Percentiles rank a stretch among this genome's conserved stretches.
Evolutionary conservation across 2,888 invertebrate species (phyloP).

Genomic region (Frankliniella intonsa): DNA sequence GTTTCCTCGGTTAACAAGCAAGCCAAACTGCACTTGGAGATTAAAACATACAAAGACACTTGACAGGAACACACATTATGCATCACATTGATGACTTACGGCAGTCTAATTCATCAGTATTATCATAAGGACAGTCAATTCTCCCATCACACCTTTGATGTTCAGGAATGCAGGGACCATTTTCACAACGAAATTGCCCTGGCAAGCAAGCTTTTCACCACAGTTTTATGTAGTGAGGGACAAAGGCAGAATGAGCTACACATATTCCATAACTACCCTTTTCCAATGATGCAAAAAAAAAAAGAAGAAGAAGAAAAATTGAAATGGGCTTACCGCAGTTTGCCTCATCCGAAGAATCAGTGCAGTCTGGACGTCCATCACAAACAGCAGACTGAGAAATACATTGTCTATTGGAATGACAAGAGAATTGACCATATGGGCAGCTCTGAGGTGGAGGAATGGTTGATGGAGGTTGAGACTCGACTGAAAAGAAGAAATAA

Average conservation of each 20-base stretch:
- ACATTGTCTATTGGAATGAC: conserved; percentile 54
- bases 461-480: conserved; percentile 37
- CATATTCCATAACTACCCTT: background rate
- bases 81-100: conserved; percentile 44
- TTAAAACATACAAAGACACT: background rate
- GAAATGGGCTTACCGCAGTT: conserved; percentile 50
- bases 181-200: conserved; percentile 49
- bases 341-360: conserved; percentile 60
- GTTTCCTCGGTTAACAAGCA: background rate
- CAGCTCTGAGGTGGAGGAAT: conserved; percentile 26
- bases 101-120: conserved; percentile 35
- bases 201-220: conserved; percentile 43
- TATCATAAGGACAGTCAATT: conserved; percentile 35
- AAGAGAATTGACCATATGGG: conserved; percentile 37
- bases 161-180: conserved; percentile 46
- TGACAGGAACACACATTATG: background rate
- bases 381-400: conserved; percentile 55
- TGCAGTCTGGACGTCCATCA: conserved; percentile 58
- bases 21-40: no score
- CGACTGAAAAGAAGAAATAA: conserved; percentile 28
- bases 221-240: background rate
- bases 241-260: background rate
- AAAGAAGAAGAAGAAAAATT: conserved; percentile 35
- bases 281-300: conserved; percentile 30
- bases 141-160: conserved; percentile 55